Evolutionary conservation across 2,888 invertebrate genomes (phyloP), one percentile per base, ranked within the genome.

Genomic region (Epistrophella euchroma): DNA sequence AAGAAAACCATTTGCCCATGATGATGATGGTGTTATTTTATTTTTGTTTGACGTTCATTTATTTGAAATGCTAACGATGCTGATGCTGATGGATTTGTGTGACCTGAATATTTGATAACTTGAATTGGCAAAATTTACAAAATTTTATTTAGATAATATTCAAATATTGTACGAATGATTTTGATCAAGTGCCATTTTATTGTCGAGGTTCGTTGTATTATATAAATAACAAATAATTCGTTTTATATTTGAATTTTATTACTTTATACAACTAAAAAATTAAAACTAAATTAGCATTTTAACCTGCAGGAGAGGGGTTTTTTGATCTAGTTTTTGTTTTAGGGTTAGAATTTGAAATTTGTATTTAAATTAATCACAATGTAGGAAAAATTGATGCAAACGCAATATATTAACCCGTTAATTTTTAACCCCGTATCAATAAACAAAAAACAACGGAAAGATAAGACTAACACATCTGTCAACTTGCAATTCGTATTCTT

Each of bases 61-160:
- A 22, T 19, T 35, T 58, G 52, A 25, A 52, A 37, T 58, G 32
- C 58, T 45, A 13, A 28, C 45, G 64, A 11, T 5, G 6, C 2
- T 19, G 47, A 50, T 50, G 17, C 11, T 43, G 62, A 64, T 64
- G 45, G 43, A 64, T 64, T 60, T 56, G 11, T 64, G 45, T 64
- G 64, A 64, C 64, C 45, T 45, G 64, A 45, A 64, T 64, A 45
- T 64, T 45, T 25, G 25, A 64, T 28, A 25, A 11, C 9, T 58
- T 58, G 40, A 19, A 43, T 60, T 60, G 22, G 15, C 15, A 40
- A 60, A 60, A 60, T 52, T 52, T 40, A 60, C 40, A 37, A 60
- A 60, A 40, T 40, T 60, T 60, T 60, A 60, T 56, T 15, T 4
- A 2, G 15, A 60, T 22, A 19, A 37, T 58, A 58, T 60, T 60